These are phyloP conservation scores for Ptychobarbus kaznakovi DNA, from an alignment of 2,797 vertebrate genomes.

Conservation along the genomic window DNA sequence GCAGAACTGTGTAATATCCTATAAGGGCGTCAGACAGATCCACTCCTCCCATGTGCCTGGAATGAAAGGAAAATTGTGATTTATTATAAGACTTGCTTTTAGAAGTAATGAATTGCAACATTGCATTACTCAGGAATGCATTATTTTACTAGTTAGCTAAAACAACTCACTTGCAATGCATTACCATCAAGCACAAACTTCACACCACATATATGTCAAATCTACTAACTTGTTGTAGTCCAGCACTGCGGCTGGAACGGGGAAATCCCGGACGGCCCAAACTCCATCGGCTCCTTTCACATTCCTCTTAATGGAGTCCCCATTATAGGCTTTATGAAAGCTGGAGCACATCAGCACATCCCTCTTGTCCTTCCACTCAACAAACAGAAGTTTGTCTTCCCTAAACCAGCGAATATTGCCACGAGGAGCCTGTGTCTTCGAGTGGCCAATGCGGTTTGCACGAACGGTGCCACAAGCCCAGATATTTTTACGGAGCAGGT, in stretches of 20 bases:
- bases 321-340: conserved; percentile 43
- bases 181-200: neutral
- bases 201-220: neutral
- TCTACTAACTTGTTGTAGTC: conserved; percentile 40
- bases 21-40: conserved; percentile 74
- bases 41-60: conserved; percentile 71
- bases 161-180: no score
- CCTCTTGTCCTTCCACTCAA: conserved; percentile 48
- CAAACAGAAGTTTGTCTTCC: conserved; percentile 37
- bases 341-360: conserved; percentile 46
- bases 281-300: neutral
- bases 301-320: conserved; percentile 17
- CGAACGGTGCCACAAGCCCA: conserved; percentile 64
- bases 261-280: neutral
- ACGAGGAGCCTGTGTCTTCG: neutral
- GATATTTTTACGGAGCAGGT: conserved; percentile 23
- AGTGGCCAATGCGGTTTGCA: conserved; percentile 41
- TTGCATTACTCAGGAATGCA: no score
- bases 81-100: neutral
- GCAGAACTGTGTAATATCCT: conserved; percentile 71
- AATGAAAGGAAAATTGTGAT: neutral
- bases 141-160: no score
- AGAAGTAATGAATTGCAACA: neutral
- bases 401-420: conserved; percentile 51
- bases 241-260: conserved; percentile 19